Evolutionary conservation across 2,113 vertebrate species (phyloP).

Genomic region (Lycaon pictus): DNA sequence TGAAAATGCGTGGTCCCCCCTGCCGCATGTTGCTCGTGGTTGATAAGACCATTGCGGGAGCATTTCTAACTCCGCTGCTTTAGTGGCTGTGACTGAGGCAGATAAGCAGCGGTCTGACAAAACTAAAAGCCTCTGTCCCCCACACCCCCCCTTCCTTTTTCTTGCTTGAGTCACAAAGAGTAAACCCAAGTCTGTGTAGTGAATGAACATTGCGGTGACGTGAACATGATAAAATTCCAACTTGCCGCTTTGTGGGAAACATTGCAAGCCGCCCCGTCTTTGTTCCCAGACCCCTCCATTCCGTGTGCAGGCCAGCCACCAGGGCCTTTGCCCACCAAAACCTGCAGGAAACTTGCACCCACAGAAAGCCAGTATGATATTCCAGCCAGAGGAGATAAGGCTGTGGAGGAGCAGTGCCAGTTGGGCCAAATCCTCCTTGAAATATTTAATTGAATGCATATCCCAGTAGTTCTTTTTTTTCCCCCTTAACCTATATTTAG

Average conservation of each 20-base stretch:
- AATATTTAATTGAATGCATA: constrained; percentile 63
- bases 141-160: neutral
- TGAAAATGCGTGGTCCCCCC: rapidly evolving
- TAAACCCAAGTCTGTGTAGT: neutral
- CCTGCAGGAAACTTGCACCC: neutral
- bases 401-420: neutral
- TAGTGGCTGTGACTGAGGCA: constrained; percentile 27
- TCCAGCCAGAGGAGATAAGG: constrained; percentile 9
- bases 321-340: neutral
- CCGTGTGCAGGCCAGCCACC: rapidly evolving
- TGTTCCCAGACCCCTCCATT: neutral
- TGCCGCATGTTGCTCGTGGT: rapidly evolving
- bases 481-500: constrained; percentile 15
- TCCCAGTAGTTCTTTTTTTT: neutral
- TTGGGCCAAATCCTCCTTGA: constrained; percentile 50
- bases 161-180: constrained; percentile 21
- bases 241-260: neutral
- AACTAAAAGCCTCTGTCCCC: neutral
- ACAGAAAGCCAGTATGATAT: neutral
- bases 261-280: rapidly evolving
- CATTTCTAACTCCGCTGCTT: constrained; percentile 23
- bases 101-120: constrained; percentile 54
- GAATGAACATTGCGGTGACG: neutral
- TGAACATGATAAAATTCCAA: neutral
- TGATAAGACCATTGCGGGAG: neutral